Evolutionary conservation across 2,888 invertebrate species (phyloP).

Genomic region (Automeris io): DNA sequence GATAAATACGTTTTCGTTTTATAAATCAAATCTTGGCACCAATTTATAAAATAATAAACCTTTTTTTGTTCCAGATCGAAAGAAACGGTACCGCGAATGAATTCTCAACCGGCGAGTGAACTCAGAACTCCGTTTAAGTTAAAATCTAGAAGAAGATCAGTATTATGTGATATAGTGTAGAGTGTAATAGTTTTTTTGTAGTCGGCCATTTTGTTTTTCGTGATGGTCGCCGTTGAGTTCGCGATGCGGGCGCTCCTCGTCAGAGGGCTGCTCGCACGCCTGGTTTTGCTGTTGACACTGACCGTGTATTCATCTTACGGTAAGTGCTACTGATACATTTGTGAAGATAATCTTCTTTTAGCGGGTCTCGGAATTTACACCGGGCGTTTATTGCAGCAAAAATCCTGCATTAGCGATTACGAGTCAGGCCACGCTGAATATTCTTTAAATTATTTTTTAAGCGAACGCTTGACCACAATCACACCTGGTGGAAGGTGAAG

Average conservation of each 20-base stretch:
- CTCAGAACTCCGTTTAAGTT: constrained; percentile 25
- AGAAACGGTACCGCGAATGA: constrained; percentile 45
- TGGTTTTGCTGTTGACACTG: constrained; percentile 45
- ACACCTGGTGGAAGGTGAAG: too few relatives aligned
- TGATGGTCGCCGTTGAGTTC: constrained; percentile 50
- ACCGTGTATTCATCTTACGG: constrained; percentile 66
- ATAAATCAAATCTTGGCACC: too few relatives aligned
- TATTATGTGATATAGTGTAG: constrained; percentile 65
- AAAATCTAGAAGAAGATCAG: constrained; percentile 22
- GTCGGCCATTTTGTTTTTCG: constrained; percentile 42
- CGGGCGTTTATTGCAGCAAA: too few relatives aligned
- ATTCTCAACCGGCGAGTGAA: constrained; percentile 26
- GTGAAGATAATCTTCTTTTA: neutral
- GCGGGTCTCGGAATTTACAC: neutral
- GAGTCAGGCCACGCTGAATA: too few relatives aligned
- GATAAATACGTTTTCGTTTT: too few relatives aligned
- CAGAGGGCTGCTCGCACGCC: constrained; percentile 37
- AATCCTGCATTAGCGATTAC: too few relatives aligned
- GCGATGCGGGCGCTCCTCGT: constrained; percentile 35
- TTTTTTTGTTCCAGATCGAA: constrained; percentile 36
- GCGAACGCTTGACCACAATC: too few relatives aligned
- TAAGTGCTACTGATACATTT: constrained; percentile 35
- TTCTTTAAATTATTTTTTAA: too few relatives aligned
- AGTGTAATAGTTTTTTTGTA: constrained; percentile 31
- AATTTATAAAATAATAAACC: too few relatives aligned